phyloP scores from a whole-genome alignment of 64 coral and sea anemone genomes.

The Hydrozoanthus tunicans region DNA sequence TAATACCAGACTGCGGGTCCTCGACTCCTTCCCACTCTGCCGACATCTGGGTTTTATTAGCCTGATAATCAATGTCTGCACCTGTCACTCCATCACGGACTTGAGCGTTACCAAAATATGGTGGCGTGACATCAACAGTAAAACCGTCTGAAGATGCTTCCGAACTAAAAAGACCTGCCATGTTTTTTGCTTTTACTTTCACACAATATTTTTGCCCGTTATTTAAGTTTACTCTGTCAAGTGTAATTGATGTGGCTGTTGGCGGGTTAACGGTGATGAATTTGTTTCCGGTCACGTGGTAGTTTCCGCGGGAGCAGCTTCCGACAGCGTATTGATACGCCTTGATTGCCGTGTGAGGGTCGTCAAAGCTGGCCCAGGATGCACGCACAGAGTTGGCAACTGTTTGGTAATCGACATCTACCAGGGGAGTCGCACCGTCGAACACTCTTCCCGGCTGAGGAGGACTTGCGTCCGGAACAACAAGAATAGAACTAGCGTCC shows the following conservation, averaged over 20 bases:
- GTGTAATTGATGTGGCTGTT: conserved; percentile 55
- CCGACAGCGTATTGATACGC: conserved; percentile 81
- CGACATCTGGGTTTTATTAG: conserved; percentile 62
- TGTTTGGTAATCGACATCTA: conserved; percentile 78
- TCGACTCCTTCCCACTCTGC: conserved; percentile 70
- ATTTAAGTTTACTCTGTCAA: conserved; percentile 58
- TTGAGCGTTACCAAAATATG: conserved; percentile 60
- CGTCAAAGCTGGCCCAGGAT: conserved; percentile 69
- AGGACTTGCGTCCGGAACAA: conserved; percentile 76
- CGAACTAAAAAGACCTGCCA: conserved; percentile 67
- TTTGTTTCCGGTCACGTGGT: conserved; percentile 70
- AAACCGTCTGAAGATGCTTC: conserved; percentile 81
- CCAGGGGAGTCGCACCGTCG: conserved; percentile 57
- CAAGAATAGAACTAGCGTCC: conserved; percentile 61
- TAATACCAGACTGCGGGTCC: conserved; percentile 82
- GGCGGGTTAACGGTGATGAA: conserved; percentile 50
- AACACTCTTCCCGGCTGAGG: conserved; percentile 64
- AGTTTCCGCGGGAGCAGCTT: conserved; percentile 74
- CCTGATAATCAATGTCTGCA: conserved; percentile 88
- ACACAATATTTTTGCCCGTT: conserved; percentile 86
- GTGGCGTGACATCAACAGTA: conserved; percentile 70
- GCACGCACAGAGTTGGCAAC: conserved; percentile 49
- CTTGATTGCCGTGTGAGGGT: conserved; percentile 78
- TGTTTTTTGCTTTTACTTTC: conserved; percentile 86
- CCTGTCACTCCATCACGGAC: conserved; percentile 74